A percentile compares a stretch with the other conserved stretches of the same genome.
phyloP scores from a whole-genome alignment of 64 coral and sea anemone species.

The Exaiptasia diaphana region DNA sequence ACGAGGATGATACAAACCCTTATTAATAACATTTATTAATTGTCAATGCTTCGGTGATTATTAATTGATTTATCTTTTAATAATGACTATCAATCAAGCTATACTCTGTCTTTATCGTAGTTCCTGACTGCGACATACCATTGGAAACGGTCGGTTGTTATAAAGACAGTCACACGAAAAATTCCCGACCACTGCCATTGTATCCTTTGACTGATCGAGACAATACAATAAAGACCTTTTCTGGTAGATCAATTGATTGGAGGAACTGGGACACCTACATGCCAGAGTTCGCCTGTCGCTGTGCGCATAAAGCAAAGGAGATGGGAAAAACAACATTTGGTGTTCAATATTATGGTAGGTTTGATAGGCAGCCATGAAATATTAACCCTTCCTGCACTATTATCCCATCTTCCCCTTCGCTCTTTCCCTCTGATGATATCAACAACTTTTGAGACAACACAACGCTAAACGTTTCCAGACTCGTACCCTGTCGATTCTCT shows the following conservation, averaged over 20 bases:
- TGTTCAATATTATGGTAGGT: slow-evolving; percentile 70
- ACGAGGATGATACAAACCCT: no score
- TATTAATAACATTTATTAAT: no score
- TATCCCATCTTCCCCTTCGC: background rate
- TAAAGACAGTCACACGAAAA: slow-evolving; percentile 30
- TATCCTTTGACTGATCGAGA: slow-evolving; percentile 67
- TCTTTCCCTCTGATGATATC: background rate
- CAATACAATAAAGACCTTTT: slow-evolving; percentile 2
- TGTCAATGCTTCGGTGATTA: no score
- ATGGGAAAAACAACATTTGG: slow-evolving; percentile 59
- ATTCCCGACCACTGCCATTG: slow-evolving; percentile 49
- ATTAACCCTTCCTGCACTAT: background rate
- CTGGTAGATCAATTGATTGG: slow-evolving; percentile 56
- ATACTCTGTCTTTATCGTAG: background rate
- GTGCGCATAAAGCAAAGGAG: slow-evolving; percentile 53
- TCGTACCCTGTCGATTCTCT: no score
- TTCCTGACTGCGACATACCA: slow-evolving; percentile 47
- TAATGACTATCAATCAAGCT: background rate
- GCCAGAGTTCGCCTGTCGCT: slow-evolving; percentile 69
- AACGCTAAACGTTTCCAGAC: no score
- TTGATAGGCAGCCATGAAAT: background rate
- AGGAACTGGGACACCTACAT: slow-evolving; percentile 74
- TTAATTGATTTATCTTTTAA: background rate
- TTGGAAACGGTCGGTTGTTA: slow-evolving; percentile 82
- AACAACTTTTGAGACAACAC: background rate